These are phyloP conservation scores for Bursaphelenchus mucronatus DNA, from an alignment of 1,140 invertebrate genomes.

Conservation along the genomic window DNA sequence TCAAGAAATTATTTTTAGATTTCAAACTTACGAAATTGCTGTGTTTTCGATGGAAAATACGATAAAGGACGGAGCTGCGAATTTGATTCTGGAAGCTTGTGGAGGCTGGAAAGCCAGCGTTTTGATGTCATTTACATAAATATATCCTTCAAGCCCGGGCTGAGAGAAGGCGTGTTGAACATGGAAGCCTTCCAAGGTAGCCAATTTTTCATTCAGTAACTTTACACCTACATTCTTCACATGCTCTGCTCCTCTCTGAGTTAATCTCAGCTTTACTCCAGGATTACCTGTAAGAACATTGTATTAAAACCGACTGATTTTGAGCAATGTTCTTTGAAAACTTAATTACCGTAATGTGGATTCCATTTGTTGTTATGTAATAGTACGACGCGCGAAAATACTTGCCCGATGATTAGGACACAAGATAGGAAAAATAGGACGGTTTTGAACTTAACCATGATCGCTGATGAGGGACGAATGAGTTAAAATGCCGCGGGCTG, in stretches of 20 bases:
- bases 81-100: slow-evolving; percentile 44
- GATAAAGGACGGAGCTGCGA: slow-evolving; percentile 47
- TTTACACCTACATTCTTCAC: slow-evolving; percentile 58
- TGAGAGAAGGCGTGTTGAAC: slow-evolving; percentile 50
- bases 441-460: too few species aligned
- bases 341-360: slow-evolving; percentile 24
- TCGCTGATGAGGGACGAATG: too few species aligned
- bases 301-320: neutral
- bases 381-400: neutral
- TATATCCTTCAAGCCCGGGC: slow-evolving; percentile 46
- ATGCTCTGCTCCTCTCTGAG: slow-evolving; percentile 57
- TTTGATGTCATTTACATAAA: slow-evolving; percentile 48
- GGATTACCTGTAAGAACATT: slow-evolving; percentile 47
- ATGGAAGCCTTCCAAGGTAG: slow-evolving; percentile 39
- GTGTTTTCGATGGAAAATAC: slow-evolving; percentile 52
- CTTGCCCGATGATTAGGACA: too few species aligned
- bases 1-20: neutral
- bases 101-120: slow-evolving; percentile 54
- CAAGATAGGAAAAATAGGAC: too few species aligned
- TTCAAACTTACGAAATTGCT: slow-evolving; percentile 49
- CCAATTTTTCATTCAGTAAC: slow-evolving; percentile 55
- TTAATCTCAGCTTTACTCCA: slow-evolving; percentile 54
- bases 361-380: slow-evolving; percentile 20
- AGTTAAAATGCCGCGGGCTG: too few species aligned
- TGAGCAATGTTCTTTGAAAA: neutral